phyloP scores from a whole-genome alignment of 2,797 vertebrate species.

The Leucoraja ocellata region DNA sequence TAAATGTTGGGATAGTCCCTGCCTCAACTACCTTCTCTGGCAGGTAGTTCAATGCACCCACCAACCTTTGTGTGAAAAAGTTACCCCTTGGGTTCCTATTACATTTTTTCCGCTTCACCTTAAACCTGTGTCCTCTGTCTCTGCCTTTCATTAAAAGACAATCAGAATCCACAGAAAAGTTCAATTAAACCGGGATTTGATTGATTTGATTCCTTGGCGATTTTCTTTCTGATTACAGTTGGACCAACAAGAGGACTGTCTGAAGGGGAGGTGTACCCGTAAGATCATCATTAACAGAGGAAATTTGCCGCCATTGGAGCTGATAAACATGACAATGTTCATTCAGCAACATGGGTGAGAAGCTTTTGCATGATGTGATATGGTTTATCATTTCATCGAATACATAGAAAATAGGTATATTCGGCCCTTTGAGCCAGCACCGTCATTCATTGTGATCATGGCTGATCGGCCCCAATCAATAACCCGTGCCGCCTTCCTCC shows the following conservation, averaged over 20 bases:
- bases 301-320: neutral
- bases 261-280: neutral
- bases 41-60: too few relatives aligned
- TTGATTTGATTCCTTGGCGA: neutral
- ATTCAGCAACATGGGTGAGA: neutral
- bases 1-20: too few relatives aligned
- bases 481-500: too few relatives aligned
- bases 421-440: too few relatives aligned
- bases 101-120: too few relatives aligned
- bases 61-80: too few relatives aligned
- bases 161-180: neutral
- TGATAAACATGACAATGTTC: neutral
- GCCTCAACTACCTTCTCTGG: too few relatives aligned
- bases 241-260: slow-evolving; percentile 18
- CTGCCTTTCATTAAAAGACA: neutral
- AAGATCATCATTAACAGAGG: neutral
- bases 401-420: too few relatives aligned
- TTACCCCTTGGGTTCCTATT: too few relatives aligned
- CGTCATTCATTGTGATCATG: too few relatives aligned
- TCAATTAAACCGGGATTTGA: neutral
- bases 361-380: neutral
- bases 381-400: neutral
- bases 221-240: neutral
- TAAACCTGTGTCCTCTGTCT: too few relatives aligned
- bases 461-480: too few relatives aligned